phyloP scores from a whole-genome alignment of 2,113 vertebrate species.

The Mus musculus region GRCm39 chr13:3139501-3140000 shows the following conservation, averaged over 20 bases:
- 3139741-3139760: constrained; percentile 68
- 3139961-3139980: neutral
- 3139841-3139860: neutral
- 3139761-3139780: neutral
- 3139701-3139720: neutral
- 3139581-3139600: neutral
- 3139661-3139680: constrained; percentile 38
- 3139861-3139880: neutral
- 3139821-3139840: neutral
- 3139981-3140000: neutral
- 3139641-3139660: constrained; percentile 30
- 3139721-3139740: constrained; percentile 71
- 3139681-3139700: constrained; percentile 34
- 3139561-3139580: constrained; percentile 62
- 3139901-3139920: neutral
- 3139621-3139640: neutral
- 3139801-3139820: neutral
- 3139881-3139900: neutral
- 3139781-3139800: neutral
- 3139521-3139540: constrained; percentile 68
- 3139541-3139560: constrained; percentile 59
- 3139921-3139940: neutral
- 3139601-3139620: neutral
- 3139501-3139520: no score
- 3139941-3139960: neutral